phyloP scores from a whole-genome alignment of 2,888 invertebrate genomes.

The Keiferia lycopersicella region DNA sequence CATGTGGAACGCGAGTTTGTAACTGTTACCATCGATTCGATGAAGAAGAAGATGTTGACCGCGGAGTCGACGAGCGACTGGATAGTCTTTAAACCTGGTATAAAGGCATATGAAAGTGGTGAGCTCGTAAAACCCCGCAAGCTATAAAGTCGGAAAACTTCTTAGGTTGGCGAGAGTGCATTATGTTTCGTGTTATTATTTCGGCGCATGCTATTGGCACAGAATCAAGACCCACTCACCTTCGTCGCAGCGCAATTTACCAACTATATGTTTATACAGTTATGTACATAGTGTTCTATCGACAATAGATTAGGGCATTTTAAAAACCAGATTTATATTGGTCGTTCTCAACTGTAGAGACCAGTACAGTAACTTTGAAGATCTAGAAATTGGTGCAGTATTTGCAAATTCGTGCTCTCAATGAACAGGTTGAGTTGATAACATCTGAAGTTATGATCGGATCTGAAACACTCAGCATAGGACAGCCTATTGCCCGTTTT shows the following conservation, averaged over 20 bases:
- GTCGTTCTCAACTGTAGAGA: not conserved
- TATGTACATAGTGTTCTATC: not conserved
- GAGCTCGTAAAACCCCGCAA: conserved; percentile 22
- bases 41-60: no score
- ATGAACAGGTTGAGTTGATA: no score
- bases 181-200: conserved; percentile 46
- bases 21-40: no score
- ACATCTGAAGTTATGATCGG: no score
- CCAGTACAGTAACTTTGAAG: no score
- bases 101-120: conserved; percentile 26
- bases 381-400: no score
- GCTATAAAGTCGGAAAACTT: conserved; percentile 34
- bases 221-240: conserved; percentile 69
- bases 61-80: not conserved
- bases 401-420: no score
- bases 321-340: not conserved
- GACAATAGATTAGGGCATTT: not conserved
- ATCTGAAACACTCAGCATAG: no score
- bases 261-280: not conserved
- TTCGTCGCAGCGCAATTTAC: conserved; percentile 48
- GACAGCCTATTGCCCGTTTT: no score
- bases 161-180: conserved; percentile 37
- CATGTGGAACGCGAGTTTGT: not conserved
- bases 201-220: conserved; percentile 64
- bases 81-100: no score